Conservation (phyloP, 2,113 vertebrate species). For the Xiphias gladius region DNA sequence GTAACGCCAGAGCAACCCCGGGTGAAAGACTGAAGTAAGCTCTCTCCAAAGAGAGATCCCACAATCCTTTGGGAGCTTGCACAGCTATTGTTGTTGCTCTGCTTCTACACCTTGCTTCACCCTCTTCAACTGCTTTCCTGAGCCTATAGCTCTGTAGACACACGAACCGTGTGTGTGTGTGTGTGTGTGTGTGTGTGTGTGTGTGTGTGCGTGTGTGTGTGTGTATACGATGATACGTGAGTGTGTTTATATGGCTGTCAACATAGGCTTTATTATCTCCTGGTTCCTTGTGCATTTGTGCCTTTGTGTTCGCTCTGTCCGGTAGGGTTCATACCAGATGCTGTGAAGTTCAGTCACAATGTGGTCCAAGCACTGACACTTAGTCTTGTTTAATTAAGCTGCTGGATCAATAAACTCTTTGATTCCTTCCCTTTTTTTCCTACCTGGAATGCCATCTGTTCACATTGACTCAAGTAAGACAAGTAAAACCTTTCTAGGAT, state of each 20-base stretch:
- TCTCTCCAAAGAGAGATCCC: slow-evolving; percentile 32
- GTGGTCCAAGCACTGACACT: slow-evolving; percentile 60
- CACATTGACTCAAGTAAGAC: slow-evolving; percentile 60
- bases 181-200: not conserved
- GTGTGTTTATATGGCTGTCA: not conserved
- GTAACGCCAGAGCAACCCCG: slow-evolving; percentile 2
- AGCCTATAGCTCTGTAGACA: slow-evolving; percentile 30
- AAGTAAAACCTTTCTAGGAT: slow-evolving; percentile 64
- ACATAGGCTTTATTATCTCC: slow-evolving; percentile 35
- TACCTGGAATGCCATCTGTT: slow-evolving; percentile 69
- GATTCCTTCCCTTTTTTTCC: slow-evolving; percentile 50
- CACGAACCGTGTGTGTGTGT: not conserved
- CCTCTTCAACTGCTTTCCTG: slow-evolving; percentile 27
- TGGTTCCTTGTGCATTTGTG: slow-evolving; percentile 7
- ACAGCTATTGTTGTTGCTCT: slow-evolving; percentile 39
- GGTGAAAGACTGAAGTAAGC: slow-evolving; percentile 19
- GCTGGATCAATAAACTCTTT: slow-evolving; percentile 78
- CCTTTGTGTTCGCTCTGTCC: slow-evolving; percentile 12
- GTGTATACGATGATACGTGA: not conserved
- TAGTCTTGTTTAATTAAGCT: slow-evolving; percentile 80
- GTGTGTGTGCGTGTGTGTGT: no score
- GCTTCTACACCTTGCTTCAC: slow-evolving; percentile 27
- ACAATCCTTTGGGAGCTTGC: slow-evolving; percentile 50
- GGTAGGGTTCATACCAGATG: slow-evolving; percentile 43
- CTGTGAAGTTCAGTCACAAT: slow-evolving; percentile 55